These are phyloP conservation scores for Acyrthosiphon pisum DNA, from an alignment of 1,140 invertebrate genomes.

Conservation along the genomic window DNA sequence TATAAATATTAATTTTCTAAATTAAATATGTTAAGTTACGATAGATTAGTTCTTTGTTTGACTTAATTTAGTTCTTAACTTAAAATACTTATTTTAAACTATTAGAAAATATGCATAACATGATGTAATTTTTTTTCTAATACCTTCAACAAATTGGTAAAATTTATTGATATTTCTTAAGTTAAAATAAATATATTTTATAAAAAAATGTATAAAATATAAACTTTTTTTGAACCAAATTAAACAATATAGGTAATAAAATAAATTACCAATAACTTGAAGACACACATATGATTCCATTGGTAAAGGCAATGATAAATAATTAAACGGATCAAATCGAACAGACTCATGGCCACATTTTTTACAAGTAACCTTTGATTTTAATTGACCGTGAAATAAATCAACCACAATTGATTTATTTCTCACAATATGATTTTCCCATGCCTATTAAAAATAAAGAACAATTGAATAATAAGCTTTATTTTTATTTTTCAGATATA, in stretches of 20 bases:
- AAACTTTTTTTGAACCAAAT: not conserved
- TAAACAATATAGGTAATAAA: not conserved
- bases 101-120: not conserved
- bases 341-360: constrained; percentile 81
- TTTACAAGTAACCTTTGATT: constrained; percentile 82
- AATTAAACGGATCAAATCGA: constrained; percentile 88
- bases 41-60: not conserved
- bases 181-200: not conserved
- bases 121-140: no score
- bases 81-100: not conserved
- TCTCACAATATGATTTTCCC: constrained; percentile 80
- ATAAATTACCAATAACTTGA: constrained; percentile 73
- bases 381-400: constrained; percentile 88
- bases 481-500: not conserved
- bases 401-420: constrained; percentile 87
- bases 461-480: constrained; percentile 58
- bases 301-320: constrained; percentile 84
- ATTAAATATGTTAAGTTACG: not conserved
- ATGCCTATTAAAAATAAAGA: constrained; percentile 66
- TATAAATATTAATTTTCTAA: constrained; percentile 4
- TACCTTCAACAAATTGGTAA: no score
- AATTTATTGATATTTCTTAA: no score
- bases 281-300: constrained; percentile 77
- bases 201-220: not conserved
- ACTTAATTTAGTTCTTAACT: not conserved